Evolutionary conservation across 2,888 invertebrate genomes (phyloP), one percentile per base, ranked within the genome.

Genomic region (Sthenelais limicola): DNA sequence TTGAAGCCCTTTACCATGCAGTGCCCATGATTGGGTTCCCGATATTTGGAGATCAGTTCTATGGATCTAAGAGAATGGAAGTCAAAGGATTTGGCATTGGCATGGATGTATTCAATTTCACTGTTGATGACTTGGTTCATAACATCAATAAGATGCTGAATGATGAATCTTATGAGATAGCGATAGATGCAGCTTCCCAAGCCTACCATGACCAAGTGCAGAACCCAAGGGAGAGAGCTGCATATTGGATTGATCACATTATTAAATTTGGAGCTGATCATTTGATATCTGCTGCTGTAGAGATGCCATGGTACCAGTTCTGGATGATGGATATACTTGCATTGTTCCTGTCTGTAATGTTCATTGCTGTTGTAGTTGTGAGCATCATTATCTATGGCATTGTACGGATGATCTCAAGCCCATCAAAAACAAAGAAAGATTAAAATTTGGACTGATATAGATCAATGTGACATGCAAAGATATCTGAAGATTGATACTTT

Each of bases 181-280:
- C 71, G 0, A 78, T 80, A 15, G 54, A 68, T 26, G 54, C 47
- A 24, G 78, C 75, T 12, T 76, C 79, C 2, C n/a, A 47, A 30
- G 74, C 80, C 24, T 77, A 76, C 38, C 66, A 69, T 3, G 51
- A 52, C n/a, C 58, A 74, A 32, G 66, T 58, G 43, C 49, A 73
- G 28, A 73, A 70, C 32, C 80, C 82, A 2, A 43, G 52, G 32
- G 72, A 79, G 32, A 74, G 78, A 52, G 81, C 79, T 7, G 80
- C 77, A 4, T 79, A 68, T 38, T 81, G 81, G 80, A 71, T 82
- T n/a, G 81, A 82, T 68, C 80, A 81, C 67, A 77, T 82, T 48
- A 74, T 82, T 15, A 75, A 78, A 73, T 77, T 77, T 75, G 82
- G 82, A 7, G 80, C 78, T 4, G 74, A 67, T 9, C 78, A 81